Evolutionary conservation across 2,888 invertebrate genomes (phyloP).

Genomic region (Harmothoe impar): DNA sequence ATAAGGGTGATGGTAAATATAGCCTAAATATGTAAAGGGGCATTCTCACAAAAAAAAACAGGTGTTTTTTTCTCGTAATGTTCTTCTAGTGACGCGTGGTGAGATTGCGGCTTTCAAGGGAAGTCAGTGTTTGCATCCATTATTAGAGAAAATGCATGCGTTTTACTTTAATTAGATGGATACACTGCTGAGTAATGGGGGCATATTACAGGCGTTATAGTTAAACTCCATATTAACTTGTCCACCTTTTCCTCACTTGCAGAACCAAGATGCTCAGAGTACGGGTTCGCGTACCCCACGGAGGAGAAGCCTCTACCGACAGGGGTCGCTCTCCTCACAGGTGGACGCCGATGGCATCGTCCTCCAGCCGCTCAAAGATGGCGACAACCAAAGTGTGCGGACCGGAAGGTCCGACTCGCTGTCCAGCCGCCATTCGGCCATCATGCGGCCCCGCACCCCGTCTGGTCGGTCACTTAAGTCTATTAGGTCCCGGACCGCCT

Average conservation of each 20-base stretch:
- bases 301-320: conserved; percentile 20
- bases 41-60: too few species aligned
- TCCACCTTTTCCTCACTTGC: neutral
- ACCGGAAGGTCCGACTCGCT: conserved; percentile 55
- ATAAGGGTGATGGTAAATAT: too few species aligned
- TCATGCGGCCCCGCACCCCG: conserved; percentile 67
- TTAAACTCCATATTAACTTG: neutral
- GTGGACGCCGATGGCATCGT: conserved; percentile 38
- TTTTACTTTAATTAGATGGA: too few species aligned
- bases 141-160: too few species aligned
- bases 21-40: too few species aligned
- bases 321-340: conserved; percentile 43
- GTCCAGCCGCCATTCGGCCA: conserved; percentile 46
- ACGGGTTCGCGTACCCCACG: conserved; percentile 31
- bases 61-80: too few species aligned
- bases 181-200: too few species aligned
- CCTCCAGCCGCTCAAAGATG: conserved; percentile 42
- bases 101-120: too few species aligned
- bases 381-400: neutral
- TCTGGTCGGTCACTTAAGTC: conserved; percentile 71
- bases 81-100: too few species aligned
- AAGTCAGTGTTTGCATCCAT: too few species aligned
- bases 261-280: conserved; percentile 43
- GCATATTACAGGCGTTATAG: too few species aligned
- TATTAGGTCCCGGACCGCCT: conserved; percentile 69